Percentiles rank a stretch among this genome's conserved stretches.
These are phyloP conservation scores for Neomorphus geoffroyi DNA, from an alignment of 2,797 vertebrate species.

Conservation along the genomic window DNA sequence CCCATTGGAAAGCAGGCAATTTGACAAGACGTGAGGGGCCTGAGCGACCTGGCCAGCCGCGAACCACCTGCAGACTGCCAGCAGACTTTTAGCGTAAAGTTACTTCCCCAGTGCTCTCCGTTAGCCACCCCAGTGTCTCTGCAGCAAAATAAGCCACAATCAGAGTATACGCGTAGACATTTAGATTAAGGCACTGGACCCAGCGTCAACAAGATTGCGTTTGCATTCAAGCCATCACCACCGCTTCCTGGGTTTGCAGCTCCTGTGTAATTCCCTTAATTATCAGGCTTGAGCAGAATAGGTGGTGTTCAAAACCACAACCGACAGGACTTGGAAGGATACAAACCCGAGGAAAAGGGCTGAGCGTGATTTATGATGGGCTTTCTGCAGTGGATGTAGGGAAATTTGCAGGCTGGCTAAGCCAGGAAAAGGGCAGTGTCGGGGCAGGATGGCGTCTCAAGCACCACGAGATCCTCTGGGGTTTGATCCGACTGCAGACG, in stretches of 20 bases:
- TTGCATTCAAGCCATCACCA: not conserved
- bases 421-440: not conserved
- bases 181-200: not conserved
- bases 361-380: not conserved
- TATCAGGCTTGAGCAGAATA: not conserved
- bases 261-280: not conserved
- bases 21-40: not conserved
- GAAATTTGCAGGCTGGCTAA: not conserved
- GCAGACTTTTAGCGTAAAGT: not conserved
- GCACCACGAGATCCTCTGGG: not conserved
- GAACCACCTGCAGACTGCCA: not conserved
- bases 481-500: not conserved
- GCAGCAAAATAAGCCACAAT: not conserved
- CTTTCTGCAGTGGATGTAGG: not conserved
- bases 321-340: not conserved
- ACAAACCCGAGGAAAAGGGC: not conserved
- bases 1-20: not conserved
- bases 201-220: not conserved
- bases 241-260: not conserved
- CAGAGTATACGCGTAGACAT: not conserved
- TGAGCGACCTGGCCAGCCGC: not conserved
- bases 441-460: not conserved
- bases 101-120: not conserved
- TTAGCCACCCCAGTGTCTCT: not conserved
- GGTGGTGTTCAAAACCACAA: not conserved